phyloP scores from a whole-genome alignment of 2,113 vertebrate genomes.

The Forbesichthys papilliferus region DNA sequence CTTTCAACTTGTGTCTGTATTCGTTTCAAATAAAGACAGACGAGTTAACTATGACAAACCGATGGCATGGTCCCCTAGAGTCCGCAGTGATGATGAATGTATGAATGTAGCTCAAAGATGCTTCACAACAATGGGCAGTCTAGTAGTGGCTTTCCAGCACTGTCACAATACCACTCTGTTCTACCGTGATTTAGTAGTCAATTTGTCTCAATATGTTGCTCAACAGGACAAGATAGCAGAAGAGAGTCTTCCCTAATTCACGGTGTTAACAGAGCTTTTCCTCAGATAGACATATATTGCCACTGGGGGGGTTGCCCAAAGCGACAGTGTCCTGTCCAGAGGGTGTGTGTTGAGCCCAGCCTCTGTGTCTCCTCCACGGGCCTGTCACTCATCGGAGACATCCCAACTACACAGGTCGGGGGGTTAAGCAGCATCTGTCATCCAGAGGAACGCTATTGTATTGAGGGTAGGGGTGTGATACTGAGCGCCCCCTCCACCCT shows the following conservation, averaged over 20 bases:
- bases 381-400: constrained; percentile 67
- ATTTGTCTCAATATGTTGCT: constrained; percentile 71
- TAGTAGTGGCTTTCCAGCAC: constrained; percentile 47
- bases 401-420: constrained; percentile 63
- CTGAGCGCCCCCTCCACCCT: constrained; percentile 4
- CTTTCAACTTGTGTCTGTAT: constrained; percentile 22
- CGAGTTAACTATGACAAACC: constrained; percentile 61
- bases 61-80: constrained; percentile 38
- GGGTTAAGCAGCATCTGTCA: constrained; percentile 79
- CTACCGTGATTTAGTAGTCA: constrained; percentile 64
- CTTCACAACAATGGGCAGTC: constrained; percentile 59
- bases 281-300: constrained; percentile 55
- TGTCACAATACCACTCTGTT: constrained; percentile 58
- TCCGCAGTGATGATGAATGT: constrained; percentile 58
- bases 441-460: constrained; percentile 70
- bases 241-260: constrained; percentile 61
- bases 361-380: constrained; percentile 50
- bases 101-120: constrained; percentile 58
- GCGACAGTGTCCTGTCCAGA: constrained; percentile 57
- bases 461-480: constrained; percentile 44
- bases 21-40: constrained; percentile 51
- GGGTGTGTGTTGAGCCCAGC: constrained; percentile 24
- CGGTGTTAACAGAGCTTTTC: constrained; percentile 49
- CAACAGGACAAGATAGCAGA: constrained; percentile 62
- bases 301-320: constrained; percentile 37